These are phyloP conservation scores for Eclectus roratus DNA, from an alignment of 2,113 vertebrate genomes.

Conservation along the genomic window DNA sequence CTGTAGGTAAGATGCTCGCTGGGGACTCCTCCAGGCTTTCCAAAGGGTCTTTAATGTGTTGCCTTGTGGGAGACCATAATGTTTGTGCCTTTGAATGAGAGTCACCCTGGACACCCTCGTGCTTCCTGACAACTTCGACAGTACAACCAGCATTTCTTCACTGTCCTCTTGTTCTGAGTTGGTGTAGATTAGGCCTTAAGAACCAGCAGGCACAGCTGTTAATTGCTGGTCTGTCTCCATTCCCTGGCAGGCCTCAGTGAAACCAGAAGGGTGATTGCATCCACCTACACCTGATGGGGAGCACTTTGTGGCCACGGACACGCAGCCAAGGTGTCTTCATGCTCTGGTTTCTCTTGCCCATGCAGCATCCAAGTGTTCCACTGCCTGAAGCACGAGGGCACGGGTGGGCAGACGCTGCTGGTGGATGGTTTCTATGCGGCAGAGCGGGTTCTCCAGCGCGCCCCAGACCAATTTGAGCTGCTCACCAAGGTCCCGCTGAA, in stretches of 20 bases:
- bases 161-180: neutral
- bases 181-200: neutral
- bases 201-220: accelerated
- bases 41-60: neutral
- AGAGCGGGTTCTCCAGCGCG: slow-evolving; percentile 75
- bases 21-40: neutral
- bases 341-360: neutral
- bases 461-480: slow-evolving; percentile 82
- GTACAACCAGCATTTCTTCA: neutral
- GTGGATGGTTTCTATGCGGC: slow-evolving; percentile 92
- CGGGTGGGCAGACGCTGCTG: slow-evolving; percentile 87
- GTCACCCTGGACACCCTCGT: neutral
- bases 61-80: neutral
- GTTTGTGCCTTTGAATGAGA: accelerated
- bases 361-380: slow-evolving; percentile 93
- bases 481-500: slow-evolving; percentile 85
- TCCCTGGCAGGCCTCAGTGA: neutral
- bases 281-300: accelerated
- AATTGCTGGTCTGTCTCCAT: neutral
- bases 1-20: neutral
- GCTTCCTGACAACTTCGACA: neutral
- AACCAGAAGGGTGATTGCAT: neutral
- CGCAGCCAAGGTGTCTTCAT: neutral
- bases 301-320: accelerated
- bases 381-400: slow-evolving; percentile 90